Base-by-base conservation (phyloP, 2,888 invertebrate species). In the Cryptophagus acutangulus region DNA sequence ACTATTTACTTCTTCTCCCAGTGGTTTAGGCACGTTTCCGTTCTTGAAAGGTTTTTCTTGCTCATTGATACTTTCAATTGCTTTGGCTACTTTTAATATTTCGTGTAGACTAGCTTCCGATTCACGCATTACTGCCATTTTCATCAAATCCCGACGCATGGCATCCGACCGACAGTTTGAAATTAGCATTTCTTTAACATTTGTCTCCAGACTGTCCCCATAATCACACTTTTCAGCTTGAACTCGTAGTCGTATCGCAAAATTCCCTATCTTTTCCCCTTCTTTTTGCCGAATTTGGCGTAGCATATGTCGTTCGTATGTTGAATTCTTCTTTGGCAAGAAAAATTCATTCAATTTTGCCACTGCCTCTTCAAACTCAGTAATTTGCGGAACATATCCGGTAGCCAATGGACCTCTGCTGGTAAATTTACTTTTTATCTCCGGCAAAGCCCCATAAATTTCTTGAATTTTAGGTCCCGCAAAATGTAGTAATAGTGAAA, bases 251-350 rank as follows among this genome's bases (percentile, higher is more conserved):
- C 55, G 45, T 2, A 40, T 30, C 6, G 61, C 15, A 43, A 62
- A 64, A 36, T 59, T 62, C 25, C 55, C 59, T 37, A 64, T 58
- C 20, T 54, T 55, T 26, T 63, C 62, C 1, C 44, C 52, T 30
- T 44, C 37, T 57, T 61, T 57, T 33, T 58, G 43, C 52, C 57
- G 47, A 3, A 58, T 38, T 8, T 49, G 37, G 2, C 60, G 40
- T 41, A 62, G 62, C 2, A 60, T 6, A 45, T 63, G 58, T 6
- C 60, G 35, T 49, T 64, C 61, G 41, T 39, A 55, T 2, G 37
- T 28, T 16, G 40, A 42, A 37, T 47, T 54, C 40, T 56, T 55
- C 26, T 57, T 56, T 1, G 57, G 57, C 3, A 40, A 28, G 29
- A 58, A 58, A 31, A 49, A 58, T 29, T 48, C 44, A 30, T 57